Evolutionary conservation across 2,797 vertebrate species (phyloP), one percentile per base, ranked within the genome.

Genomic region (Podarcis lilfordi): DNA sequence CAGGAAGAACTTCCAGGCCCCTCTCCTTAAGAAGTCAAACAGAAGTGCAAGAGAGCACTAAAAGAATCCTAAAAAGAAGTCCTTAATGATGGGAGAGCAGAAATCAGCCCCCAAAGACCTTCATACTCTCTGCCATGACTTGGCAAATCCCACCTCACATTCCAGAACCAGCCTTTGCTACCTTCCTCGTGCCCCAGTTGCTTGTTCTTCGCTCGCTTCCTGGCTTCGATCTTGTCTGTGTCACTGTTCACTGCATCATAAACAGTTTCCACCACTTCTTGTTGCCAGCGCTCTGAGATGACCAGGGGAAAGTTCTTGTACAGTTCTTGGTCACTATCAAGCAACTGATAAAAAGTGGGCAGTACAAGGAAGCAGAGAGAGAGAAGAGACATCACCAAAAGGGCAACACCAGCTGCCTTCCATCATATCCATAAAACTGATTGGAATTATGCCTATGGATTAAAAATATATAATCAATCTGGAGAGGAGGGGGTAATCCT

Each of bases 281-380:
- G 99, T 96, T 99, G 99, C 99, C 99, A 99, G 93, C 99, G 99
- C 95, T 99, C 99, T 0, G 99, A 99, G 95, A 99, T 98, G 85
- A 99, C 98, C 97, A 99, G 93, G 0, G 99, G 98, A 94, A 99
- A 99, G 97, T 99, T 99, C 97, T 98, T 99, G 93, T 99, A 99
- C 32, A 99, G 98, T 85, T 99, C 99, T 96, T 99, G 99, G 97
- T 99, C 99, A 35, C 98, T 98, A 94, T 99, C 99, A 93, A 99
- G 96, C 95, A 99, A 95, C 99, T 99, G 91, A 9, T 13, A 11
- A 27, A 43, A 68, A n/a, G 32, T 19, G n/a, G 32, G 3, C 3
- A 4, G 17, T 13, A 19, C 3, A 3, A 2, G 43, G 23, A 29
- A n/a, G 11, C 9, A n/a, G 35, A 11, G n/a, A 5, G 9, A 7